A percentile compares a stretch with the other conserved stretches of the same genome.
Conservation (phyloP, 2,113 vertebrate species). For the Apodemus speciosus region DNA sequence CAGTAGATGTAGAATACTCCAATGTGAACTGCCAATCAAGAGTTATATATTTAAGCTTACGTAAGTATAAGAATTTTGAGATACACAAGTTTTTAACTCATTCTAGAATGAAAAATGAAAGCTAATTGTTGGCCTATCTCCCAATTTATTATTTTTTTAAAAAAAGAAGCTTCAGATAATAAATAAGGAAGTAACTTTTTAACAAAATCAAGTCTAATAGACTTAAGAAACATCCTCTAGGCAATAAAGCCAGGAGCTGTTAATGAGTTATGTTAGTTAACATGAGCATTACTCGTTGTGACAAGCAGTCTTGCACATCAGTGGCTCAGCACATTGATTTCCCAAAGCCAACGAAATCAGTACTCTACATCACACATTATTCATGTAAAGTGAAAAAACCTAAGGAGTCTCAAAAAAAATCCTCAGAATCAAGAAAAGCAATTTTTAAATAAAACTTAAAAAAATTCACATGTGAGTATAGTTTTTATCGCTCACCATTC, state of each 20-base stretch:
- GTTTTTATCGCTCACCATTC: background rate
- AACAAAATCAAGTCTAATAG: background rate
- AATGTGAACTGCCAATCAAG: background rate
- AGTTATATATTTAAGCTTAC: background rate
- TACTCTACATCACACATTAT: background rate
- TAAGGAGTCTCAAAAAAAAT: background rate
- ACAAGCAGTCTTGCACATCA: background rate
- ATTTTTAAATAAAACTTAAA: background rate
- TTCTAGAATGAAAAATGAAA: conserved; percentile 20
- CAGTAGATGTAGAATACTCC: background rate
- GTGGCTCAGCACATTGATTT: background rate
- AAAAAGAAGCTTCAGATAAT: conserved; percentile 11
- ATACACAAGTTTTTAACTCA: background rate
- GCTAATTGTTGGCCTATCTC: background rate
- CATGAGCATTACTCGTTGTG: background rate
- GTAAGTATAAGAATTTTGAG: background rate
- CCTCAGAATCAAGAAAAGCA: background rate
- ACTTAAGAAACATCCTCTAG: background rate
- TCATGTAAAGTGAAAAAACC: background rate
- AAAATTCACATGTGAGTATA: background rate
- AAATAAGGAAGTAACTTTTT: background rate
- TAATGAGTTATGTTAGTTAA: background rate
- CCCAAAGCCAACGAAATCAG: background rate
- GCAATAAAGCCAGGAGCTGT: background rate
- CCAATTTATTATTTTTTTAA: background rate